These are phyloP conservation scores for Zaprionus obscuricornis DNA, from an alignment of 2,888 invertebrate genomes.

Conservation along the genomic window DNA sequence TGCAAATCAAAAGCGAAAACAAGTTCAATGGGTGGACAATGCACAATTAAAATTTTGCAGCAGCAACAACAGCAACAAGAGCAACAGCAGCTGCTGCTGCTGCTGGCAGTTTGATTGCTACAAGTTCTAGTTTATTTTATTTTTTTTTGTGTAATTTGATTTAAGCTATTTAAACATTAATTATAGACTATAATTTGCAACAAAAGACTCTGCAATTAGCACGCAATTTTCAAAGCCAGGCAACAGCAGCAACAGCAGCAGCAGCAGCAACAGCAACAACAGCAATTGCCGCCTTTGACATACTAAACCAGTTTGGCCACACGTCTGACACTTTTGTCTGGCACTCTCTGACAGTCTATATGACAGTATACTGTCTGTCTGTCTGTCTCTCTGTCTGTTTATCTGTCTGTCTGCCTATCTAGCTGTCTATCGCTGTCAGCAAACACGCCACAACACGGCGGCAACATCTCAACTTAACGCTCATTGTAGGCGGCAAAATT, in stretches of 20 bases:
- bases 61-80: too few relatives aligned
- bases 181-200: constrained; percentile 61
- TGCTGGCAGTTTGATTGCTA: constrained; percentile 12
- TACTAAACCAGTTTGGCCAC: constrained; percentile 61
- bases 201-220: constrained; percentile 68
- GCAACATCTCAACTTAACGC: neutral
- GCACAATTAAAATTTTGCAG: too few relatives aligned
- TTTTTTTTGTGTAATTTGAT: neutral
- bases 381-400: constrained; percentile 11
- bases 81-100: constrained; percentile 1
- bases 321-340: constrained; percentile 22
- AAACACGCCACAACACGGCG: too few relatives aligned
- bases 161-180: constrained; percentile 47
- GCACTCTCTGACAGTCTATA: constrained; percentile 14
- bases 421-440: too few relatives aligned
- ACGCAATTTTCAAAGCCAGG: constrained; percentile 61
- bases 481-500: too few relatives aligned
- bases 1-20: too few relatives aligned
- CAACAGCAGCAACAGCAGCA: constrained; percentile 2
- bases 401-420: too few relatives aligned
- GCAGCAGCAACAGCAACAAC: neutral
- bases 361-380: constrained; percentile 3
- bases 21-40: too few relatives aligned
- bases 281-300: constrained; percentile 50
- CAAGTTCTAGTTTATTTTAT: constrained; percentile 5